Base-by-base conservation (phyloP, 1,140 invertebrate genomes). In the Leptestheria dahalacensis region DNA sequence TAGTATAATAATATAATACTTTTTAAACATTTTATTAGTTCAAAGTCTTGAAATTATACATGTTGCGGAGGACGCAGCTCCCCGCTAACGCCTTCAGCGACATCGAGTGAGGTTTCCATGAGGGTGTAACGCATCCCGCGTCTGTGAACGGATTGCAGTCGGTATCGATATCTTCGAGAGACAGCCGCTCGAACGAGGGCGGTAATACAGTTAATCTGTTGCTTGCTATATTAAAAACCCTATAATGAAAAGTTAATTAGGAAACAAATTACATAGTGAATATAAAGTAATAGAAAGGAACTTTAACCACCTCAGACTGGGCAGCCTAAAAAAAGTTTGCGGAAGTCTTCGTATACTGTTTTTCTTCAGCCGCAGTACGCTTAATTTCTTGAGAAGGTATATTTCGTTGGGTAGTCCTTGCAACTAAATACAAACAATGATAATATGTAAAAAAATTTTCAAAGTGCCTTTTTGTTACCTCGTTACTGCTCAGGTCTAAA, bases 401-500 rank as follows among this genome's bases (percentile, higher is more conserved):
- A n/a, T n/a, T n/a, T n/a, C n/a, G n/a, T n/a, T n/a, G n/a, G n/a
- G n/a, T n/a, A n/a, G n/a, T n/a, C n/a, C n/a, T n/a, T n/a, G n/a
- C n/a, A n/a, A n/a, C n/a, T n/a, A 15, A 41, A 41, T 41, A 9
- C 33, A 41, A 41, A 41, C 6, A 6, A 41, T 15, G 33, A 41
- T 41, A 41, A 41, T 9, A 41, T 41, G 33, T 41, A 9, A 41
- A 41, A 41, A 41, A 41, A 41, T 41, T 9, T 6, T 41, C 15
- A 41, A 52, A 52, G 9, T 52, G 11, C 20, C 18, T 25, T 23
- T 53, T n/a, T 18, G 1, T 53, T 53, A 55, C 53, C 21, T 55
- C 26, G 33, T 55, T 55, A 25, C 33, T 26, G 15, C 53, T 55
- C 11, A 55, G 6, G 21, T 55, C 53, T 25, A 55, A 41, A 33